These are phyloP conservation scores for Monoplex corrugatus DNA, from an alignment of 2,888 invertebrate genomes.

Conservation along the genomic window DNA sequence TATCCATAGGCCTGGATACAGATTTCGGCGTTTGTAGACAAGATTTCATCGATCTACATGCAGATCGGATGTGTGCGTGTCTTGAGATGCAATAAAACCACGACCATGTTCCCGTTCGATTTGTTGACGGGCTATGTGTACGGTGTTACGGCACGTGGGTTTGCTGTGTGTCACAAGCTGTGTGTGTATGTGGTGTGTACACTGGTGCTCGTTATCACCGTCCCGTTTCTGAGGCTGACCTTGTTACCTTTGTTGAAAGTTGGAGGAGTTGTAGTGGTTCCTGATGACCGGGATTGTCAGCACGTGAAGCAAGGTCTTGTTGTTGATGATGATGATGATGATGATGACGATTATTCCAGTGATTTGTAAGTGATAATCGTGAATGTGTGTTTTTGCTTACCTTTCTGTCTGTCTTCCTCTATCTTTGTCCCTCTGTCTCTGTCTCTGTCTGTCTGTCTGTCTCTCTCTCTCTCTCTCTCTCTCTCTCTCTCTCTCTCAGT, in stretches of 20 bases:
- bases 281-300: neutral
- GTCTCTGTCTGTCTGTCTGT: neutral
- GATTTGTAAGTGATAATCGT: neutral
- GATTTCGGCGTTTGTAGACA: too few species aligned
- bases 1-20: too few species aligned
- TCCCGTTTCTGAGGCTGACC: neutral
- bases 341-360: too few species aligned
- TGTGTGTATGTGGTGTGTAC: neutral
- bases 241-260: neutral
- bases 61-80: too few species aligned
- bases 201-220: neutral
- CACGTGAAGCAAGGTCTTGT: too few species aligned
- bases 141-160: neutral
- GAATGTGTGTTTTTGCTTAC: too few species aligned
- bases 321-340: too few species aligned
- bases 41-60: too few species aligned
- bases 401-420: too few species aligned
- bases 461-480: neutral
- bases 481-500: too few species aligned
- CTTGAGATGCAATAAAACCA: too few species aligned
- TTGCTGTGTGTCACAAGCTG: neutral
- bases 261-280: neutral
- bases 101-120: neutral
- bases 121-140: neutral
- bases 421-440: too few species aligned